Evolutionary conservation across 2,113 vertebrate genomes (phyloP), one percentile per base, ranked within the genome.

Genomic region (Eulemur macaco): DNA sequence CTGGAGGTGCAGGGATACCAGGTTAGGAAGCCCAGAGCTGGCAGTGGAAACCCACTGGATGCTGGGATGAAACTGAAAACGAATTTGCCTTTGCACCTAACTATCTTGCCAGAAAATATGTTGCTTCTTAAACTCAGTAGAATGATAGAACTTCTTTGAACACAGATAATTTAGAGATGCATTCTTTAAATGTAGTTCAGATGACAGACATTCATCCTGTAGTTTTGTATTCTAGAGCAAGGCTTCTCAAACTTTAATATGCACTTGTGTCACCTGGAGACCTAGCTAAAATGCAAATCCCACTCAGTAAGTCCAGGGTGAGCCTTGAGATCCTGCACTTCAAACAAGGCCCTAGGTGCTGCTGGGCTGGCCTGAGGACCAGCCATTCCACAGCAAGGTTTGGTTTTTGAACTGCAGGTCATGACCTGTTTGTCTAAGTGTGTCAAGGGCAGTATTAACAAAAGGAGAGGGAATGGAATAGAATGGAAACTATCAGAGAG

Each of bases 211-310:
- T 1, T 6, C 11, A 0, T 7, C 12, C 45, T 9, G 23, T 18
- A 10, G 21, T 18, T 7, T 4, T 3, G 10, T 31, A 3, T 17
- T 42, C 23, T 10, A 39, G 83, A 71, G 52, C 15, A 39, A 8
- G 21, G 8, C 64, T 47, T 21, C 69, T 54, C 45, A 3, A 42
- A 7, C 4, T 8, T 23, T 4, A 13, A 2, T 1, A 2, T 1
- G 8, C 20, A 0, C 5, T 0, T 0, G 1, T 0, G 5, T n/a
- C 63, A 20, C 39, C 54, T 5, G 39, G 34, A 60, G 39, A 10
- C 2, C 27, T 71, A 27, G 45, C 9, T 10, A 10, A 54, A 34
- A 52, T 17, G 15, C 31, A 60, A n/a, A 17, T 39, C 14, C n/a
- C 9, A 0, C 10, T 7, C 3, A 21, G 29, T 4, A 4, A 18